Conservation (phyloP, 2,113 vertebrate species). For the rat (Rattus norvegicus) region DNA sequence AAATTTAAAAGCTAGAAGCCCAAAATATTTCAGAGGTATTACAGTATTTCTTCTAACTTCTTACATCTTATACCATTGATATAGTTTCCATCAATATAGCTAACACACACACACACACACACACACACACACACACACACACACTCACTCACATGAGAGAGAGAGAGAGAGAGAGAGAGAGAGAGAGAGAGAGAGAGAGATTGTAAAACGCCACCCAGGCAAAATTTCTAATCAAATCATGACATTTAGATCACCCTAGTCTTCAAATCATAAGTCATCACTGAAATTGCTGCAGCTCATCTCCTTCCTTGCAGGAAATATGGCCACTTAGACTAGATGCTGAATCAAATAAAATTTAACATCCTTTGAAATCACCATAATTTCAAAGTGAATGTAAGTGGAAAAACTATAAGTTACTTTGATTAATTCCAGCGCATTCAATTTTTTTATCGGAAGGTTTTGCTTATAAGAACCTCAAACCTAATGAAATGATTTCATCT, state of each 20-base stretch:
- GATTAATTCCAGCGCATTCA: slow-evolving; percentile 55
- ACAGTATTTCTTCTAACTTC: background rate
- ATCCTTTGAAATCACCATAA: slow-evolving; percentile 63
- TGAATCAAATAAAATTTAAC: slow-evolving; percentile 73
- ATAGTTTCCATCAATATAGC: background rate
- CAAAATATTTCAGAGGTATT: background rate
- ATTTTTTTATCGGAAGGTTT: slow-evolving; percentile 34
- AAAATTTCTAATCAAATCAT: slow-evolving; percentile 65
- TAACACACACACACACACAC: background rate
- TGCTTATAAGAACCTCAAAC: background rate
- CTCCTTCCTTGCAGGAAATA: slow-evolving; percentile 52
- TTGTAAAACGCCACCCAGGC: background rate
- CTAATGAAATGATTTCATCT: slow-evolving; percentile 18
- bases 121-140: no score
- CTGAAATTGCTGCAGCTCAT: slow-evolving; percentile 45
- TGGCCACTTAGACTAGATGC: background rate
- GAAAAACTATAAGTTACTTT: slow-evolving; percentile 52
- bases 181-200: no score
- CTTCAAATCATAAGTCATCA: slow-evolving; percentile 59
- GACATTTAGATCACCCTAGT: slow-evolving; percentile 40
- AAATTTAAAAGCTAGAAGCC: background rate
- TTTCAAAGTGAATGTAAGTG: slow-evolving; percentile 56
- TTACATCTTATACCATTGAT: background rate
- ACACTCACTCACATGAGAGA: no score
- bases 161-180: no score